Evolutionary conservation across 1,140 invertebrate genomes (phyloP).

Genomic region (Cotesia typhae): DNA sequence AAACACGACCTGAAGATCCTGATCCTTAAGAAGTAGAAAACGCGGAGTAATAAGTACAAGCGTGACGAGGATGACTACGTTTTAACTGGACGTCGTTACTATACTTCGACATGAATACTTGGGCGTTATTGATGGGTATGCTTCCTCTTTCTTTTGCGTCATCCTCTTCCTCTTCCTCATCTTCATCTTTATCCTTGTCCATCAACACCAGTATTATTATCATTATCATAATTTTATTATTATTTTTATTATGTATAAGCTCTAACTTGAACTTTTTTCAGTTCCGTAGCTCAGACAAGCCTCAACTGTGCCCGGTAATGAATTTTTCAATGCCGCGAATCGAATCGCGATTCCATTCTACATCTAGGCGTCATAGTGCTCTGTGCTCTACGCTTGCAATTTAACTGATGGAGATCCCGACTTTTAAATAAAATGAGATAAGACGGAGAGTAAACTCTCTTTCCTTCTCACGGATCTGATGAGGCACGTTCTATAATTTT

Average conservation of each 20-base stretch:
- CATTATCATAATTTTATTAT: too few species aligned
- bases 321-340: constrained; percentile 20
- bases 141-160: constrained; percentile 9
- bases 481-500: constrained; percentile 30
- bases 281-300: neutral
- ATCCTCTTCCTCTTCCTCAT: neutral
- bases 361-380: neutral
- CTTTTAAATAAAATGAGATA: constrained; percentile 22
- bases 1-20: constrained; percentile 10
- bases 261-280: neutral
- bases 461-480: neutral
- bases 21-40: constrained; percentile 8
- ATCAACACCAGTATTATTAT: neutral
- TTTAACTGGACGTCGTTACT: constrained; percentile 2
- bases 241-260: neutral
- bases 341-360: constrained; percentile 22
- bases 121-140: constrained; percentile 25
- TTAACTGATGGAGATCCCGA: neutral
- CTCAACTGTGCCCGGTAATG: neutral
- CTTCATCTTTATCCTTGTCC: constrained; percentile 2
- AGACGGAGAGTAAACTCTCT: constrained; percentile 3
- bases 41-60: constrained; percentile 3
- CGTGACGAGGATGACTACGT: constrained; percentile 27
- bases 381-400: too few species aligned
- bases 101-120: constrained; percentile 19